These are phyloP conservation scores for Phortica okadai DNA, from an alignment of 2,888 invertebrate genomes.

Conservation along the genomic window DNA sequence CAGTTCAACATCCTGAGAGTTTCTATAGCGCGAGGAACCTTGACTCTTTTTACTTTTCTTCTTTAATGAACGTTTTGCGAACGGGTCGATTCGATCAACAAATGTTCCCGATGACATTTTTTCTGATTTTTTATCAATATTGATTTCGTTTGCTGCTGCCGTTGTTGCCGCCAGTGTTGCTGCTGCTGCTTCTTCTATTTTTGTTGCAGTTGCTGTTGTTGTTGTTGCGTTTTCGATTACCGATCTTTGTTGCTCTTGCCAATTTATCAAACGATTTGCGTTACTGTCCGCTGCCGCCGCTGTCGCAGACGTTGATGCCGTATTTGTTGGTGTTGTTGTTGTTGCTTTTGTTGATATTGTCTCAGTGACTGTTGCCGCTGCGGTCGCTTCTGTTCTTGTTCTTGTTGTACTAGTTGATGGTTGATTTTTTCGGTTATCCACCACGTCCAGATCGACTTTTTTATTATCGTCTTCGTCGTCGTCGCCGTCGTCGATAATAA, in stretches of 20 bases:
- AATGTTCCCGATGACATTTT: conserved; percentile 87
- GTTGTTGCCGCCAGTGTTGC: conserved; percentile 70
- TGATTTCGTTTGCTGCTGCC: conserved; percentile 52
- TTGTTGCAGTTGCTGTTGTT: not conserved
- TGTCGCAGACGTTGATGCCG: not conserved
- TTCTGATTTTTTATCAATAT: conserved; percentile 69
- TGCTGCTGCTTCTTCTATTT: conserved; percentile 45
- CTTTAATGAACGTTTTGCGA: conserved; percentile 97
- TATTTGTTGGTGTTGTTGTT: conserved; percentile 19
- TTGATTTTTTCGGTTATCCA: conserved; percentile 21
- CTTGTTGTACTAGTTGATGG: conserved; percentile 60
- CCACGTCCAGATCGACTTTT: conserved; percentile 55
- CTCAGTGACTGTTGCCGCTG: not conserved
- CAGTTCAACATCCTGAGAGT: conserved; percentile 98
- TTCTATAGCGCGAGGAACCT: conserved; percentile 98
- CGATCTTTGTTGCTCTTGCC: not conserved
- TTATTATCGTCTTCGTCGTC: conserved; percentile 57
- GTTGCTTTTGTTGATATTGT: not conserved
- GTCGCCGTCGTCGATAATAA: conserved; percentile 63
- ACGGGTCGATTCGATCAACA: conserved; percentile 99
- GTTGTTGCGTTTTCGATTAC: not conserved
- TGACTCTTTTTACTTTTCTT: conserved; percentile 99
- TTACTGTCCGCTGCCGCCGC: conserved; percentile 31
- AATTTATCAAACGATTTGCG: conserved; percentile 37
- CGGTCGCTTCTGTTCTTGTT: conserved; percentile 61